Evolutionary conservation across 2,113 vertebrate species (phyloP).

Genomic region (Axis porcinus): DNA sequence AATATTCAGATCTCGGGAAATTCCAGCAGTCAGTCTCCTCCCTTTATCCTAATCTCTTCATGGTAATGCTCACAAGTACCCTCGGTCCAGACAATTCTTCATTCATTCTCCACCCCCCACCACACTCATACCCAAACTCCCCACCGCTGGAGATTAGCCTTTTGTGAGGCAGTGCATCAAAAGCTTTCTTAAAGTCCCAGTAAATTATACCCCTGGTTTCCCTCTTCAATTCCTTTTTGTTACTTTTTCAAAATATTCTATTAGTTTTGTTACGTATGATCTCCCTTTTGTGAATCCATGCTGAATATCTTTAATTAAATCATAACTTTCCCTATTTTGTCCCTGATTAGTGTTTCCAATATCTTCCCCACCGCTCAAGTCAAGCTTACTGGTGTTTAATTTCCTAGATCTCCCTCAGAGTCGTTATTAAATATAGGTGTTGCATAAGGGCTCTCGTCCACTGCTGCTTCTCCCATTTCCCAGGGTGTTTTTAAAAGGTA

Average conservation of each 20-base stretch:
- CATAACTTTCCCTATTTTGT: slow-evolving; percentile 85
- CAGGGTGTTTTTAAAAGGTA: slow-evolving; percentile 45
- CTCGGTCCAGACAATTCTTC: slow-evolving; percentile 36
- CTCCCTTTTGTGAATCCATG: slow-evolving; percentile 86
- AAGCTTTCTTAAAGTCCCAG: slow-evolving; percentile 64
- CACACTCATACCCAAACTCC: slow-evolving; percentile 60
- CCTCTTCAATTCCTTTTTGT: slow-evolving; percentile 73
- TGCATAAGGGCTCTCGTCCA: slow-evolving; percentile 60
- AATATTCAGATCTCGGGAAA: slow-evolving; percentile 44
- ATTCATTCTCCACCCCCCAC: slow-evolving; percentile 40
- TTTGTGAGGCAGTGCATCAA: slow-evolving; percentile 59
- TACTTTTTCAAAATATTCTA: slow-evolving; percentile 80
- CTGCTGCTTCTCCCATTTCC: not conserved
- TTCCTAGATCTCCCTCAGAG: slow-evolving; percentile 78
- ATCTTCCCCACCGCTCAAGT: slow-evolving; percentile 80
- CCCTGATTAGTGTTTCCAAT: slow-evolving; percentile 83
- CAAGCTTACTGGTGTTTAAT: slow-evolving; percentile 81
- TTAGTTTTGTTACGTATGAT: slow-evolving; percentile 83
- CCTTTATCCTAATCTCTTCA: slow-evolving; percentile 29
- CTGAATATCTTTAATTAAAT: slow-evolving; percentile 89
- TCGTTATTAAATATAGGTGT: slow-evolving; percentile 74
- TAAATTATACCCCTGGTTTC: slow-evolving; percentile 76
- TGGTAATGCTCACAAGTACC: slow-evolving; percentile 44
- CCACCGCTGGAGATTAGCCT: slow-evolving; percentile 39
- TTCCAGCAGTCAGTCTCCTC: slow-evolving; percentile 13